Evolutionary conservation across 2,888 invertebrate genomes (phyloP).

Genomic region (Cheilosia grossa): DNA sequence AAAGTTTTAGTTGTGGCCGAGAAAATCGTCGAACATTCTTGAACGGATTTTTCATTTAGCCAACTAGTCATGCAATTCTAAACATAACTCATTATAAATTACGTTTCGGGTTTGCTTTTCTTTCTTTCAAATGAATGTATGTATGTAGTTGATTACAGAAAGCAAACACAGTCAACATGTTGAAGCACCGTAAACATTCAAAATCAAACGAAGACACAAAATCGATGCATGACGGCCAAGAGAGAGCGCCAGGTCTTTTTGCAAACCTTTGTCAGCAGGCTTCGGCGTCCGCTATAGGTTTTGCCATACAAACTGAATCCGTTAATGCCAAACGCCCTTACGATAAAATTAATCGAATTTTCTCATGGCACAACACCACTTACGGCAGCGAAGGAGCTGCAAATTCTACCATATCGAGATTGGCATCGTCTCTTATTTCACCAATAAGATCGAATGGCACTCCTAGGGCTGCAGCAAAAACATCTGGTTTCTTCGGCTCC

Average conservation of each 20-base stretch:
- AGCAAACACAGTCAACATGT: not conserved
- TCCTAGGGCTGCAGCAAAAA: too few relatives aligned
- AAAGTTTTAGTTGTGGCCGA: too few relatives aligned
- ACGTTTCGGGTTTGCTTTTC: too few relatives aligned
- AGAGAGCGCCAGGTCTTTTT: not conserved
- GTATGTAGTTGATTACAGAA: too few relatives aligned
- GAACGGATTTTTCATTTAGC: too few relatives aligned
- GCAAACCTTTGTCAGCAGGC: not conserved
- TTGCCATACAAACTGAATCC: not conserved
- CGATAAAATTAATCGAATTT: constrained; percentile 31
- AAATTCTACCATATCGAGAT: constrained; percentile 32
- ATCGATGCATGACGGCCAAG: not conserved
- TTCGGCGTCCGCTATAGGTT: not conserved
- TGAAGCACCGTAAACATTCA: not conserved
- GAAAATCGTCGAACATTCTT: too few relatives aligned
- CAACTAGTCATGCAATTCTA: too few relatives aligned
- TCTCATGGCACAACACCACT: constrained; percentile 25
- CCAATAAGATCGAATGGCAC: constrained; percentile 34
- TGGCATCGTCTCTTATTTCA: constrained; percentile 47
- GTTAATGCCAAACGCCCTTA: not conserved
- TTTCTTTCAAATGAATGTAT: too few relatives aligned
- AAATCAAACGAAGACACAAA: not conserved
- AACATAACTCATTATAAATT: too few relatives aligned
- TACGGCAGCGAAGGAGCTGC: not conserved
- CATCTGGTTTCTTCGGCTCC: not conserved